Conservation (phyloP, 2,113 vertebrate species). For the Chloebia gouldiae region DNA sequence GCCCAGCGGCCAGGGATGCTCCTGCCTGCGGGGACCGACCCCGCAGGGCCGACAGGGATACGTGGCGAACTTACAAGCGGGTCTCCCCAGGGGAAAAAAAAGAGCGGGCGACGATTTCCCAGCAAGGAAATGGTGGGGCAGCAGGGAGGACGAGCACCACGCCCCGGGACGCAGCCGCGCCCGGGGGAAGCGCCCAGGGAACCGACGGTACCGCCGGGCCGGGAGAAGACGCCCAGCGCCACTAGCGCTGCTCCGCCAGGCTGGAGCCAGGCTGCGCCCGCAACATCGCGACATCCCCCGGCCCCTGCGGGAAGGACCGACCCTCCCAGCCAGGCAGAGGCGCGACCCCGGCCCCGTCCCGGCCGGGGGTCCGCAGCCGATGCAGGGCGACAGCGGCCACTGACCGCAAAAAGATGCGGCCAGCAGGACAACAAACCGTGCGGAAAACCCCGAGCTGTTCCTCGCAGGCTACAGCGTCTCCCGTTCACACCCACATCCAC, state of each 20-base stretch:
- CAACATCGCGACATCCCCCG: not conserved
- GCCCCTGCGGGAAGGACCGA: not conserved
- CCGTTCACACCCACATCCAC: not conserved
- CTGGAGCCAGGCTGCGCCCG: not conserved
- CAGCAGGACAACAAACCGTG: not conserved
- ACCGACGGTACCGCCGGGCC: not conserved
- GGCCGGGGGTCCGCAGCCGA: not conserved
- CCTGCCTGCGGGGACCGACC: not conserved
- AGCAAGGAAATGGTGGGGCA: no score
- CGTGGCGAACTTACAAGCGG: accelerated
- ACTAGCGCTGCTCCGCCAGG: not conserved
- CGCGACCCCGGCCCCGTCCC: not conserved
- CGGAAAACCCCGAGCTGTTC: not conserved
- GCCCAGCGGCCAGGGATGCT: not conserved
- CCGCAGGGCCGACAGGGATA: not conserved
- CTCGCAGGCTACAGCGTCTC: not conserved
- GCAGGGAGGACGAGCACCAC: not conserved
- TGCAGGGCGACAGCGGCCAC: not conserved
- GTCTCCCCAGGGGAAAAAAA: not conserved
- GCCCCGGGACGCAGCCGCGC: not conserved
- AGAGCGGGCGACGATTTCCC: not conserved
- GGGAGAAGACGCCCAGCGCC: not conserved
- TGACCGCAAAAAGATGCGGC: not conserved
- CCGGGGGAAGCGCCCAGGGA: not conserved
- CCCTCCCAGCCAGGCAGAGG: not conserved